Conservation (phyloP, 2,888 invertebrate species). For the Oxycera nigricornis region DNA sequence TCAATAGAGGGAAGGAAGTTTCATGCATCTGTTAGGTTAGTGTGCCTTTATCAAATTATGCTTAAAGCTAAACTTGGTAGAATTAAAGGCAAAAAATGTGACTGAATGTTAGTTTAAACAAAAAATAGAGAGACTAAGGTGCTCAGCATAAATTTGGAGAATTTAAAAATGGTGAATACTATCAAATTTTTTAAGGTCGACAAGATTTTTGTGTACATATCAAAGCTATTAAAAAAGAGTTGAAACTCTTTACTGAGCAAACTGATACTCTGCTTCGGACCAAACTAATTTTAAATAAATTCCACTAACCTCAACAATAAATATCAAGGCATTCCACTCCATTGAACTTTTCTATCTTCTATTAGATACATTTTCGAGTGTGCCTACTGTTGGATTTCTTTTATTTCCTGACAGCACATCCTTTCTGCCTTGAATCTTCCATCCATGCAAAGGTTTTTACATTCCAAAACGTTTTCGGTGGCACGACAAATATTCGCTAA, state of each 20-base stretch:
- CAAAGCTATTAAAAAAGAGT: no score
- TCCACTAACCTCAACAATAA: conserved; percentile 35
- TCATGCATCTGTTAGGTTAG: background rate
- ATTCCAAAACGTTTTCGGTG: conserved; percentile 41
- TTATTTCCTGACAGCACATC: background rate
- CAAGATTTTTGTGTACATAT: no score
- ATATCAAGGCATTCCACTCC: background rate
- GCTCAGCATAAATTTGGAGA: no score
- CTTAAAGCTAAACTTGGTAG: background rate
- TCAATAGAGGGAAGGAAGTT: conserved; percentile 6
- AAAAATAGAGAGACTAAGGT: no score
- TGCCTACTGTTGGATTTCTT: background rate
- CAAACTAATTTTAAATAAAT: conserved; percentile 28
- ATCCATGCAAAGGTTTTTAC: conserved; percentile 36
- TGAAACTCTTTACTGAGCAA: no score
- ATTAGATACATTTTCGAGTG: conserved; percentile 27
- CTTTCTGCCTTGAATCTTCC: conserved; percentile 30
- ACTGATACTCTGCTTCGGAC: no score
- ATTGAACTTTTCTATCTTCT: conserved; percentile 1
- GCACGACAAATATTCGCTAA: conserved; percentile 32
- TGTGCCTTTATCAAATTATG: background rate
- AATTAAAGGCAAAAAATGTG: background rate
- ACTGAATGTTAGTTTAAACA: no score
- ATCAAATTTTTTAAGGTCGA: no score
- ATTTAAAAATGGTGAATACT: no score